Evolutionary conservation across 2,797 vertebrate species (phyloP), one percentile per base, ranked within the genome.

Genomic region (Parambassis ranga): DNA sequence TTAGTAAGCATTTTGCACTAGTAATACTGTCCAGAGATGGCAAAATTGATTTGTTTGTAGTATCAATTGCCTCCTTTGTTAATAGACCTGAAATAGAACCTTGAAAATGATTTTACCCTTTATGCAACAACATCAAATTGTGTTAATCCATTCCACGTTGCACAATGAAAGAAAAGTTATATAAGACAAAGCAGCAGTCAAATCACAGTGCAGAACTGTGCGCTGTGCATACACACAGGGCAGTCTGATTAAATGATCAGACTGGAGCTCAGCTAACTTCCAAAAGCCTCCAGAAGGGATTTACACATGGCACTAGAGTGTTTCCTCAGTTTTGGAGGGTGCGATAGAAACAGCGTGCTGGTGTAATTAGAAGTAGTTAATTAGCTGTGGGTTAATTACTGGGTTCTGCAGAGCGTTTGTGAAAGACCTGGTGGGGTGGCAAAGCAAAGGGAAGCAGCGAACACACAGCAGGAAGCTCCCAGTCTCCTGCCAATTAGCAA

Each of bases 331-430:
- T 96, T 94, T 85, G 72, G 82, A 91, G 91, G 93, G 94, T 95
- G 94, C 90, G 93, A 96, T 93, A 91, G 91, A 93, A 96, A 95
- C 94, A 93, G 93, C 90, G 75, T 79, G 87, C 90, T 87, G 90
- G 93, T 95, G 95, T 97, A 96, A 98, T 97, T 96, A 97, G 93
- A 95, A 95, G 95, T 94, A 94, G 95, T 97, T 97, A 96, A 98
- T 98, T 98, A 98, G 95, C 94, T 93, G 92, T 90, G 93, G 95
- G 96, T 98, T 98, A 99, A 98, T 99, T 98, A 98, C 93, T 93
- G 90, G 75, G 92, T 92, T 94, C 91, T 93, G 83, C 81, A 73
- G 83, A 88, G 87, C 73, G 75, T 83, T 89, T 85, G 85, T 71
- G 81, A 82, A 87, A 86, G 88, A 86, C 83, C 81, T 90, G 86